Conservation (phyloP, 2,888 invertebrate species). For the Mimachlamys varia region DNA sequence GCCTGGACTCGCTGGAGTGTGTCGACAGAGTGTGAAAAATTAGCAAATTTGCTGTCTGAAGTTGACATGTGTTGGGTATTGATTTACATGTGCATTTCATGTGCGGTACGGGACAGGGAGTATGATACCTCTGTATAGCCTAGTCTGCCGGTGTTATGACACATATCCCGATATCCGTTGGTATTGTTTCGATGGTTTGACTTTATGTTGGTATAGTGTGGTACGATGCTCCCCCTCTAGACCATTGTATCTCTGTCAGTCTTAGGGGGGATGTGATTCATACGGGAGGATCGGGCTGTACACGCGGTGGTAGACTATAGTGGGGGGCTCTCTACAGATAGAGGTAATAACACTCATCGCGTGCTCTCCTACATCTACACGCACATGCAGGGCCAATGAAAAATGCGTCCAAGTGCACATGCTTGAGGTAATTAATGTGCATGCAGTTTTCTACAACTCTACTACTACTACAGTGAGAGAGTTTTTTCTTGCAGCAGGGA, state of each 20-base stretch:
- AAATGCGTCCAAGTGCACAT: conserved; percentile 30
- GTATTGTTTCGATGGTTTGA: neutral
- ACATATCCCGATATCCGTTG: neutral
- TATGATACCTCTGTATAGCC: neutral
- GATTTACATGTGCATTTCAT: conserved; percentile 19
- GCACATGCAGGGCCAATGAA: neutral
- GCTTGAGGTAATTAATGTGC: conserved; percentile 26
- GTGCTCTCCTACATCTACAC: conserved; percentile 5
- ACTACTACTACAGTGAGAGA: neutral
- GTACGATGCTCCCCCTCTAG: neutral
- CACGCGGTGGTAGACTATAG: neutral
- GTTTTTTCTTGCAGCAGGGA: neutral
- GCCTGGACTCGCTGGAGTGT: neutral
- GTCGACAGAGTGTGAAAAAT: conserved; percentile 22
- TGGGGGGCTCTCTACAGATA: neutral
- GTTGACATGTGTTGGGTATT: neutral
- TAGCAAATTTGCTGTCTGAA: conserved; percentile 3
- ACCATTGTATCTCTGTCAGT: neutral
- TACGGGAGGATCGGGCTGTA: neutral
- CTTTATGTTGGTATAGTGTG: neutral
- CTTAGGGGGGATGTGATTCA: conserved; percentile 10
- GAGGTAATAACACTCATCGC: conserved; percentile 19
- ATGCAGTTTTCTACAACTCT: conserved; percentile 23
- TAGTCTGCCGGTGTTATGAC: neutral
- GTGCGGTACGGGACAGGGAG: conserved; percentile 10